Evolutionary conservation across 1,140 invertebrate species (phyloP).

Genomic region (Lasioglossum albipes): DNA sequence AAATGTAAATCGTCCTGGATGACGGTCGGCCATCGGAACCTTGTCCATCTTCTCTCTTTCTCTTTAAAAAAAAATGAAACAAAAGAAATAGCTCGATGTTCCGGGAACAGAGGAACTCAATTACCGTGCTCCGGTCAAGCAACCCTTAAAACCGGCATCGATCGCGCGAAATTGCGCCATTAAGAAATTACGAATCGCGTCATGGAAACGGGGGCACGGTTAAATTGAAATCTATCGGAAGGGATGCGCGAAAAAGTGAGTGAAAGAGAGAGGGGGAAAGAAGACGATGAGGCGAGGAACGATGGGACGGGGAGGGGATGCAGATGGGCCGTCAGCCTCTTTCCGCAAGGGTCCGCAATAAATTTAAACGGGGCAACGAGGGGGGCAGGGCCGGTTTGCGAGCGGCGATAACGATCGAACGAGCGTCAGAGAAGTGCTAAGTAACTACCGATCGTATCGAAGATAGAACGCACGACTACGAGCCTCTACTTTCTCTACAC

Average conservation of each 20-base stretch:
- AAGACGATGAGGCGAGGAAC: background rate
- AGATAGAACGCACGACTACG: conserved; percentile 64
- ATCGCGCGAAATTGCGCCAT: background rate
- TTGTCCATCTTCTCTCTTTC: background rate
- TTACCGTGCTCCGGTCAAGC: background rate
- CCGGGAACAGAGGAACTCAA: background rate
- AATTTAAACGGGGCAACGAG: conserved; percentile 76
- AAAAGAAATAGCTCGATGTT: background rate
- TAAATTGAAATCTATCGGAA: conserved; percentile 8
- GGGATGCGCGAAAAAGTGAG: background rate
- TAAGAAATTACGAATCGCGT: background rate
- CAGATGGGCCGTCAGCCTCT: conserved; percentile 64
- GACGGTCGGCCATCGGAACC: background rate
- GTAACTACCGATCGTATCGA: conserved; percentile 77
- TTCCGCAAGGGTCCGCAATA: conserved; percentile 71
- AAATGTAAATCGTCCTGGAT: conserved; percentile 36
- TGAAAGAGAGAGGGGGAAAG: no score
- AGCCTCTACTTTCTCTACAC: conserved; percentile 46
- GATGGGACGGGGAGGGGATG: conserved; percentile 18
- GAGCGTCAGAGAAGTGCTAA: conserved; percentile 77
- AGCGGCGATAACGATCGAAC: conserved; percentile 73
- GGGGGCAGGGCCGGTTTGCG: conserved; percentile 61
- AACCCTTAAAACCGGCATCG: background rate
- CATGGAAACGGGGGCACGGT: no score
- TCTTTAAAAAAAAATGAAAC: no score